Evolutionary conservation across 1,140 invertebrate genomes (phyloP).

Genomic region (Conus ventricosus): DNA sequence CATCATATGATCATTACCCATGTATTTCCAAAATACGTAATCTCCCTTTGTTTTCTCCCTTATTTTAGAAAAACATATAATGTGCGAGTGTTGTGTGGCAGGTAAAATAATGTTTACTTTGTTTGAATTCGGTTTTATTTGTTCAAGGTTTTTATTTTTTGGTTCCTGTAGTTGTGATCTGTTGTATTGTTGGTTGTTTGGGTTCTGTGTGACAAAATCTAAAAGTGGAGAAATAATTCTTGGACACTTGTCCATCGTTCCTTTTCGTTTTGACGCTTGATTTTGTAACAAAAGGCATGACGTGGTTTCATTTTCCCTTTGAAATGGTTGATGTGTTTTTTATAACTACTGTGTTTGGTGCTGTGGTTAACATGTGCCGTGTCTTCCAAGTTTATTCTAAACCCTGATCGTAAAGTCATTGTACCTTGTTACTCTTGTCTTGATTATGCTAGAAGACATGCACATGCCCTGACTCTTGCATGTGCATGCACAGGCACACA

Average conservation of each 20-base stretch:
- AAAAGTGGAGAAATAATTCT: neutral
- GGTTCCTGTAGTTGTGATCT: neutral
- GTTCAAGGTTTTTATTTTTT: neutral
- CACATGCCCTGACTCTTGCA: neutral
- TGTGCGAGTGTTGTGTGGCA: neutral
- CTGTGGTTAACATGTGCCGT: neutral
- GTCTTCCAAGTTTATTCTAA: neutral
- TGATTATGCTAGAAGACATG: neutral
- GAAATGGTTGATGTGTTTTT: neutral
- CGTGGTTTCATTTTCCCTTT: neutral
- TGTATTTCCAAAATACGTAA: neutral
- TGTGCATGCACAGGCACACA: neutral
- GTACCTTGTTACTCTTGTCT: neutral
- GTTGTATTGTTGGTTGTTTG: neutral
- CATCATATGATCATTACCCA: neutral
- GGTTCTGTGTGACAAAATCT: too few species aligned
- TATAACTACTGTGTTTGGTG: neutral
- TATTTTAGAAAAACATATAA: neutral
- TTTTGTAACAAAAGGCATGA: constrained; percentile 4
- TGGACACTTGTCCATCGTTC: neutral
- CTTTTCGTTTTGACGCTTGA: neutral
- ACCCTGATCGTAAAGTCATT: neutral
- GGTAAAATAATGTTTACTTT: neutral
- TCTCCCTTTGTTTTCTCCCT: neutral
- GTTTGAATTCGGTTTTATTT: neutral